phyloP scores from a whole-genome alignment of 2,113 vertebrate genomes.

The Pyrgilauda ruficollis region DNA sequence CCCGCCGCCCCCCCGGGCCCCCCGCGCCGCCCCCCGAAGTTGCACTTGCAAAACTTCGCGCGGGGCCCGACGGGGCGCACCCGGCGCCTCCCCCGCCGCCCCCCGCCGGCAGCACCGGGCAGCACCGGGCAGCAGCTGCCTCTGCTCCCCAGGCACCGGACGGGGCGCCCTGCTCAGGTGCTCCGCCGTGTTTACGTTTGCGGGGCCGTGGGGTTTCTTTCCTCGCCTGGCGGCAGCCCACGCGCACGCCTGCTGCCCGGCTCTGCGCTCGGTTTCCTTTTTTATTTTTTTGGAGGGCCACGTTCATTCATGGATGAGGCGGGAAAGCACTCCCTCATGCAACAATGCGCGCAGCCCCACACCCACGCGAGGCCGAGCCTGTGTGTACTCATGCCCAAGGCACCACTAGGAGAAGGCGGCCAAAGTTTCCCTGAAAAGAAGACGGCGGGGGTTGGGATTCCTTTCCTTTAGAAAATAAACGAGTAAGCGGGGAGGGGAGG shows the following conservation, averaged over 20 bases:
- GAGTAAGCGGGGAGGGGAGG: background rate
- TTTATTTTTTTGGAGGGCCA: background rate
- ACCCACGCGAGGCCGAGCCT: background rate
- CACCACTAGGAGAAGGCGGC: background rate
- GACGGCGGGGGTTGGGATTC: background rate
- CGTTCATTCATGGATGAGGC: background rate
- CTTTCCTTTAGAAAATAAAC: background rate
- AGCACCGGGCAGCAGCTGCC: background rate
- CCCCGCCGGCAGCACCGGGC: background rate
- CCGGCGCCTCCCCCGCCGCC: background rate
- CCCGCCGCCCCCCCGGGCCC: constrained; percentile 70
- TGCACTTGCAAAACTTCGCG: constrained; percentile 85
- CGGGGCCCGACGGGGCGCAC: constrained; percentile 66
- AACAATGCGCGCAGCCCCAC: background rate
- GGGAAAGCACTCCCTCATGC: background rate
- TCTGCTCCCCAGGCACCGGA: background rate
- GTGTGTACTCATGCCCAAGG: background rate
- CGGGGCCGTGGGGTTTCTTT: background rate
- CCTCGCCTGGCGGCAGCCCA: background rate
- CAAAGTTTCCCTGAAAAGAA: background rate
- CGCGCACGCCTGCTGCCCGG: background rate
- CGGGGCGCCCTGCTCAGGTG: background rate
- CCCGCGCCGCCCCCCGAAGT: constrained; percentile 70
- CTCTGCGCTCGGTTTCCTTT: background rate
- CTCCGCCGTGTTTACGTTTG: background rate